These are phyloP conservation scores for Acanthurus leucopareius DNA, from an alignment of 2,797 vertebrate species.

Conservation along the genomic window DNA sequence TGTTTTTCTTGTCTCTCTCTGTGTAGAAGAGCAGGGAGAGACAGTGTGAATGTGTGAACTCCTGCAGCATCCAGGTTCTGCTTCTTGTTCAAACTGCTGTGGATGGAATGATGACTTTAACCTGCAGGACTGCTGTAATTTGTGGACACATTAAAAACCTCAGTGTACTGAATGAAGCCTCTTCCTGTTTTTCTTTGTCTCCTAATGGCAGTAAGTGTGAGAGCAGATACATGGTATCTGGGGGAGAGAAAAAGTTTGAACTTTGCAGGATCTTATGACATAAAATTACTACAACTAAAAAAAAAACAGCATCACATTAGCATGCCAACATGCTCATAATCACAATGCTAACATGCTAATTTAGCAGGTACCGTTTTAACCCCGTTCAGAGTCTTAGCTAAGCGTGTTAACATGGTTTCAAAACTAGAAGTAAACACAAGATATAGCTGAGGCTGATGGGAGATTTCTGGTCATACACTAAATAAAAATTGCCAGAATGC, in stretches of 20 bases:
- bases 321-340: no score
- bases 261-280: no score
- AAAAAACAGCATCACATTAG: no score
- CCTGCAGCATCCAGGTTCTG: constrained; percentile 56
- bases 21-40: constrained; percentile 33
- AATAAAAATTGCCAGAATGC: no score
- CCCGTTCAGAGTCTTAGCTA: no score
- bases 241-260: no score
- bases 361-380: no score
- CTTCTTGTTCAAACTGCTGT: constrained; percentile 60
- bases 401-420: no score
- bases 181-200: background rate
- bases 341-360: no score
- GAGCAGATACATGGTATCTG: background rate
- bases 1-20: constrained; percentile 34
- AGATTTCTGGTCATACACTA: no score
- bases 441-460: background rate
- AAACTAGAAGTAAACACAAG: background rate
- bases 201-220: background rate
- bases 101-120: constrained; percentile 54
- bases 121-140: constrained; percentile 67
- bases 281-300: no score
- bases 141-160: constrained; percentile 80
- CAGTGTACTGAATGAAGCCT: constrained; percentile 52
- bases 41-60: constrained; percentile 60